phyloP scores from a whole-genome alignment of 2,888 invertebrate species.

The Ectemnius continuus region DNA sequence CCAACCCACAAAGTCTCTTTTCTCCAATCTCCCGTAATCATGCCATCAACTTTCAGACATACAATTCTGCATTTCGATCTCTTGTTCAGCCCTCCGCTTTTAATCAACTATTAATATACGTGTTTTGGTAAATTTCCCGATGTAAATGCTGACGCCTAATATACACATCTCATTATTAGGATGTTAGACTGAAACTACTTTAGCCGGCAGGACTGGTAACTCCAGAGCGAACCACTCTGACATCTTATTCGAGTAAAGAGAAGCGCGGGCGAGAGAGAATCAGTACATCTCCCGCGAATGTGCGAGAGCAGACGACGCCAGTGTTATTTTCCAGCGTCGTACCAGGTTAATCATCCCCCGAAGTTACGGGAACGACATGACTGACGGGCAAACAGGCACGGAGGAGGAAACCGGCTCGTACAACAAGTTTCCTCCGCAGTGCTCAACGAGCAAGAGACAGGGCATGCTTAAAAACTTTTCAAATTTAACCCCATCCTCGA shows the following conservation, averaged over 20 bases:
- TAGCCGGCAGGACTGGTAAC: constrained; percentile 14
- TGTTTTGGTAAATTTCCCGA: no score
- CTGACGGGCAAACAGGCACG: constrained; percentile 72
- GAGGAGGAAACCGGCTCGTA: constrained; percentile 51
- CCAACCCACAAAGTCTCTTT: background rate
- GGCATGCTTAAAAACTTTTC: constrained; percentile 75
- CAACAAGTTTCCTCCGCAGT: constrained; percentile 39
- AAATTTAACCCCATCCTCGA: constrained; percentile 75
- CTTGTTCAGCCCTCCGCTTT: no score
- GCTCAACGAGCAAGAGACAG: constrained; percentile 43
- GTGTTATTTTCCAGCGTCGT: constrained; percentile 74
- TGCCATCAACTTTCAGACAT: background rate
- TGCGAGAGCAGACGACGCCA: constrained; percentile 52
- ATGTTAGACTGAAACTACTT: constrained; percentile 39
- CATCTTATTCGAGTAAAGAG: constrained; percentile 5
- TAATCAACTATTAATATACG: no score
- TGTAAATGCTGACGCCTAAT: no score
- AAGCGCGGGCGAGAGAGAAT: constrained; percentile 17
- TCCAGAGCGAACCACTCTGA: background rate
- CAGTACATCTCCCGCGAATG: constrained; percentile 34
- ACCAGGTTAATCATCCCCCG: constrained; percentile 75
- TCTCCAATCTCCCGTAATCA: background rate
- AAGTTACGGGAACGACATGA: constrained; percentile 68
- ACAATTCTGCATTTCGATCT: background rate
- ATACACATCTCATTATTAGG: no score